Base-by-base conservation (phyloP, 1,140 invertebrate species). In the Mya arenaria region DNA sequence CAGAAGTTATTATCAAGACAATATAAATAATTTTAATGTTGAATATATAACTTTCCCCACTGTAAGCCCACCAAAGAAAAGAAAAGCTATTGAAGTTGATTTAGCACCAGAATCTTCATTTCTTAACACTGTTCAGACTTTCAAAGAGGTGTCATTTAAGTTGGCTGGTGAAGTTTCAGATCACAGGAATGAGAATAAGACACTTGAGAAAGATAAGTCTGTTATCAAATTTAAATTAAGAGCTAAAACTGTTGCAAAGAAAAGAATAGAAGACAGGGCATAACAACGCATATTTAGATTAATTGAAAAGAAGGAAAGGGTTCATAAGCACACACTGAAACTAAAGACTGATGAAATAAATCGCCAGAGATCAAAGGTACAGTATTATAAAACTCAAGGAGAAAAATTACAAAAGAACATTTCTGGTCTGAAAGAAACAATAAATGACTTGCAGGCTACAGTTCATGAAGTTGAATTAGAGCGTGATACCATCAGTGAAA, bases 361-460 rank as follows among this genome's bases (percentile, higher is more conserved):
- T 23, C 1, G 63, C 3, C 17, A 4, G 17, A 15, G 39, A 28
- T 41, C 39, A 41, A 25, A 68, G 17, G 39, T 68, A 68, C n/a
- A 41, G 48, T 41, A 36, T 68, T 36, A 36, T 19, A 68, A 44
- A 68, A 39, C 63, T 41, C 48, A 68, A 25, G 19, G 55, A 72
- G 48, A 13, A 39, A 30, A 25, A 1, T 17, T 28, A 25, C 23
- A 68, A 28, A 63, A 63, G 2, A 41, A 41, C 30, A 23, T 23
- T n/a, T 32, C 41, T 6, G 23, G 32, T 13, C 30, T 37, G 28
- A 36, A n/a, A 68, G 3, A 44, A 23, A 13, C 23, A 58, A 10
- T 73, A 56, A 73, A 73, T 60, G 71, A 73, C 25, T 3, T 55
- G 44, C 25, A 55, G 68, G 19, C 52, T 10, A 55, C 28, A 71